A percentile compares a stretch with the other conserved stretches of the same genome.
phyloP scores from a whole-genome alignment of 2,797 vertebrate genomes.

The Artibeus lituratus region DNA sequence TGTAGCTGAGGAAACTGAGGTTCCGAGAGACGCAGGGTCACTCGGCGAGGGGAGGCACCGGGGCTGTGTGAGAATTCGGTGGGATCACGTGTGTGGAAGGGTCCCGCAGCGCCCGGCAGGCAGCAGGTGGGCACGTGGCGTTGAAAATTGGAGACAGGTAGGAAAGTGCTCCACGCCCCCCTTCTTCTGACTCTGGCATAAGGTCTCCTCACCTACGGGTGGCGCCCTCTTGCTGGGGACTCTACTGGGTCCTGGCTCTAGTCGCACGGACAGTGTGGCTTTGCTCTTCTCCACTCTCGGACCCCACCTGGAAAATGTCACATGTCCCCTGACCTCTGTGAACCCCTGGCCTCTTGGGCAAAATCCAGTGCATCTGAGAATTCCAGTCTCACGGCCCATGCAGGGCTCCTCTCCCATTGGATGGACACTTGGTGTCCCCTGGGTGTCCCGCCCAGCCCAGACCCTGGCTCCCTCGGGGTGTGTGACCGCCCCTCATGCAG shows the following conservation, averaged over 20 bases:
- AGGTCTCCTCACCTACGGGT: accelerated
- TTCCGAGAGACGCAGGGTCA: background rate
- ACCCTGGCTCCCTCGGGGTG: accelerated
- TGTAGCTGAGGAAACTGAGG: background rate
- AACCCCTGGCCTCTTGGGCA: background rate
- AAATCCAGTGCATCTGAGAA: background rate
- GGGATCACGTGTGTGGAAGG: accelerated
- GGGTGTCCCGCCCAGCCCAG: accelerated
- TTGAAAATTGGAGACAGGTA: accelerated
- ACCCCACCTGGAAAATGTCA: background rate
- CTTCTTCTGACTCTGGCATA: background rate
- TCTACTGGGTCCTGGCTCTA: accelerated
- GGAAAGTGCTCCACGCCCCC: accelerated
- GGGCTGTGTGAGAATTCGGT: accelerated
- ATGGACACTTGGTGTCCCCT: background rate
- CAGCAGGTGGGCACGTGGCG: background rate
- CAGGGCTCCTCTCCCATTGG: background rate
- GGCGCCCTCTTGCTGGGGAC: accelerated
- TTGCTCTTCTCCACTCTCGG: background rate
- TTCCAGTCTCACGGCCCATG: background rate
- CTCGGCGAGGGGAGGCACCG: accelerated
- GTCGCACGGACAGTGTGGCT: accelerated
- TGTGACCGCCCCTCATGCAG: accelerated
- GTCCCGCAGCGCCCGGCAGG: accelerated
- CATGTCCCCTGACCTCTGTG: background rate